These are phyloP conservation scores for Psilopsiagon aymara DNA, from an alignment of 2,113 vertebrate species.

Conservation along the genomic window DNA sequence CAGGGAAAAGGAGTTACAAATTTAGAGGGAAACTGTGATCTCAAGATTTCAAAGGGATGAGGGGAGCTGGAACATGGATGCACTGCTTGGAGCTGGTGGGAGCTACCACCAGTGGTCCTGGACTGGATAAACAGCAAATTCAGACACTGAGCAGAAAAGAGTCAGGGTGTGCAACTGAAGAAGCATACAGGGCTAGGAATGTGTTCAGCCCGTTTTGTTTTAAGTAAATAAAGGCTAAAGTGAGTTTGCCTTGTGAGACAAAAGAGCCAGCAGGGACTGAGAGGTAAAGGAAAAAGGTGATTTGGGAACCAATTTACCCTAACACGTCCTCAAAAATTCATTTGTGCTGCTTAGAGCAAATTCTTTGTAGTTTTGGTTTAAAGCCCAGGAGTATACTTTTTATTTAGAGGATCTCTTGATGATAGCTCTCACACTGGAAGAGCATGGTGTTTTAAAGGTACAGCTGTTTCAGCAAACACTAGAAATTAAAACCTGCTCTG, in stretches of 20 bases:
- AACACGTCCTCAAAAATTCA: not conserved
- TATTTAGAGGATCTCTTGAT: not conserved
- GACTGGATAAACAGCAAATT: not conserved
- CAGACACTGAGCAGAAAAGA: not conserved
- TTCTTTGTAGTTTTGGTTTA: not conserved
- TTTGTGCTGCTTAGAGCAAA: not conserved
- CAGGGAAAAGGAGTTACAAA: not conserved
- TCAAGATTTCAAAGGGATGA: not conserved
- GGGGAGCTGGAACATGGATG: not conserved
- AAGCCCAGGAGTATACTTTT: not conserved
- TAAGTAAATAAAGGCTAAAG: not conserved
- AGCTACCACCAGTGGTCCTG: not conserved
- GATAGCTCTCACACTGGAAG: not conserved
- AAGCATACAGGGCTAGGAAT: not conserved
- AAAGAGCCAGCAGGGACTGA: not conserved
- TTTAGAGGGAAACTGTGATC: not conserved
- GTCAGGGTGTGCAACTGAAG: not conserved
- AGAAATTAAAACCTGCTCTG: not conserved
- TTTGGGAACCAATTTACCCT: not conserved
- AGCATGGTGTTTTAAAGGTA: not conserved
- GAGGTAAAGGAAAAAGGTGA: not conserved
- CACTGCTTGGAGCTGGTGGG: rapidly evolving
- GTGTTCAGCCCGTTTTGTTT: not conserved
- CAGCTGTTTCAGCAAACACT: not conserved
- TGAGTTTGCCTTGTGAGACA: not conserved